These are phyloP conservation scores for Shargacucullia verbasci DNA, from an alignment of 2,888 invertebrate genomes.

Conservation along the genomic window DNA sequence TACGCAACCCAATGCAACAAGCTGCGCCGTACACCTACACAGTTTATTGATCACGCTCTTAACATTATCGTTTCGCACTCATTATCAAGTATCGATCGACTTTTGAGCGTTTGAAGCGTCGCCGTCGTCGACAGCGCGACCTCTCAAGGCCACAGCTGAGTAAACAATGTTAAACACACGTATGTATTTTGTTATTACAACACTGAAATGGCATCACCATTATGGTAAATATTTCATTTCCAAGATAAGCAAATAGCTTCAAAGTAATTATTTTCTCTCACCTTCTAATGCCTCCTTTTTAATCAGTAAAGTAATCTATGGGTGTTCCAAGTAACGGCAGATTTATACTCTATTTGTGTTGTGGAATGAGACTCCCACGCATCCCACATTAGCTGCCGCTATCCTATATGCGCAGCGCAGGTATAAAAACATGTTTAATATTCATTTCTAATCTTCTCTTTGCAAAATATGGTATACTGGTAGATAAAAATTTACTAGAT, in stretches of 20 bases:
- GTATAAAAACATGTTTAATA: slow-evolving; percentile 18
- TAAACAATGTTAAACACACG: slow-evolving; percentile 67
- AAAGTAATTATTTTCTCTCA: slow-evolving; percentile 21
- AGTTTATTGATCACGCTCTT: slow-evolving; percentile 49
- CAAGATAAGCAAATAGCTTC: slow-evolving; percentile 53
- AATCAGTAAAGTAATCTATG: slow-evolving; percentile 22
- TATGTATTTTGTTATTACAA: slow-evolving; percentile 73
- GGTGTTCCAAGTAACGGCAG: slow-evolving; percentile 50
- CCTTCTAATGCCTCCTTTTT: slow-evolving; percentile 15
- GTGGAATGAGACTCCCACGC: slow-evolving; percentile 68
- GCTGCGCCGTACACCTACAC: slow-evolving; percentile 39
- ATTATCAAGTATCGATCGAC: slow-evolving; percentile 63
- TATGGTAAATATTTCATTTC: slow-evolving; percentile 45
- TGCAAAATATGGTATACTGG: no score
- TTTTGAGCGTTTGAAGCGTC: slow-evolving; percentile 65
- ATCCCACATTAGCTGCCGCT: slow-evolving; percentile 61
- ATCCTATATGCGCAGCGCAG: slow-evolving; percentile 53
- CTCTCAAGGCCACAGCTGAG: slow-evolving; percentile 85
- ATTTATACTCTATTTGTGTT: slow-evolving; percentile 53
- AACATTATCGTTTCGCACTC: slow-evolving; percentile 52
- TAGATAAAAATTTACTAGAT: no score
- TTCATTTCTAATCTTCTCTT: no score
- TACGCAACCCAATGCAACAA: slow-evolving; percentile 48
- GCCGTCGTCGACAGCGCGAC: slow-evolving; percentile 70
- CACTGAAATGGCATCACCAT: slow-evolving; percentile 79